Base-by-base conservation (phyloP, 2,888 invertebrate species). In the Catocala fraxini region DNA sequence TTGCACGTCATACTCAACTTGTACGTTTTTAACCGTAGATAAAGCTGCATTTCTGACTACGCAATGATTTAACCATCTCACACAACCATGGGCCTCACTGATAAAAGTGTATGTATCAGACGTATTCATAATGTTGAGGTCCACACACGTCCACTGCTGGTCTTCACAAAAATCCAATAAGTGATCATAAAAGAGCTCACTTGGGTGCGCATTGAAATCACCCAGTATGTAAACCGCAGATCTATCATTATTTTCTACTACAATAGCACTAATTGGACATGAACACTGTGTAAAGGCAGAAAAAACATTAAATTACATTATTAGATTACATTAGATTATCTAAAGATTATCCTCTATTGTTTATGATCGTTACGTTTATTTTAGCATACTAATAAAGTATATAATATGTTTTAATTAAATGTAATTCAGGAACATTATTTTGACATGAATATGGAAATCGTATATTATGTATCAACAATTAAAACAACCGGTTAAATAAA, bases 221-320 rank as follows among this genome's bases (percentile, higher is more conserved):
- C 15, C 15, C 15, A 15, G 15, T 15, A 46, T 46, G 13, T 34
- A 48, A 6, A 34, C 48, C n/a, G 48, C 34, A 11, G 34, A 34
- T n/a, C 4, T 34, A 11, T 54, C 53, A 51, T 35, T 54, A 51
- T 48, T 45, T 42, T 52, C 56, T 11, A 59, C 53, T 10, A 62
- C 43, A 42, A 66, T 64, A 7, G 57, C 47, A 39, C 57, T 57
- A 11, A 65, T 59, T 33, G 33, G 6, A 52, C 64, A 51, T 33
- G 56, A 52, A 48, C 63, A 63, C 4, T 48, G 42, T 34, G 51
- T 48, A 51, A 63, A 67, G 13, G 10, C 46, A 15, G 55, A 10
- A n/a, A n/a, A n/a, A n/a, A n/a, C n/a, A n/a, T n/a, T n/a, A n/a
- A n/a, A n/a, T n/a, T n/a, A n/a, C n/a, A n/a, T n/a, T n/a, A n/a